phyloP scores from a whole-genome alignment of 2,113 vertebrate genomes.

The Grammomys dolichurus region DNA sequence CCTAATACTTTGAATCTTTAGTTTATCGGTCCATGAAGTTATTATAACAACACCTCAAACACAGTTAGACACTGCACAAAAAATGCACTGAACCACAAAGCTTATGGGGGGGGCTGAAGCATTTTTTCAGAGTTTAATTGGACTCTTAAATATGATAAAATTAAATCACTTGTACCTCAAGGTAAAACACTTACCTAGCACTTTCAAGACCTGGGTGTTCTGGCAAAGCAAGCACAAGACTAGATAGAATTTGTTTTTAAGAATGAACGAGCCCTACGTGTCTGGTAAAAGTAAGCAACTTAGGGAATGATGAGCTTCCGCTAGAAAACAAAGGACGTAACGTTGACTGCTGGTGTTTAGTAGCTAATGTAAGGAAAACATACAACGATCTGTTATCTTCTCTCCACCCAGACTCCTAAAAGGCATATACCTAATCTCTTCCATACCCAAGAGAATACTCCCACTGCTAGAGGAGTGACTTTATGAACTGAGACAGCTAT shows the following conservation, averaged over 20 bases:
- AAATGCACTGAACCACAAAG: neutral
- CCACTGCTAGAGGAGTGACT: slow-evolving; percentile 10
- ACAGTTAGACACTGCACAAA: neutral
- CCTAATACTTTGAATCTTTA: neutral
- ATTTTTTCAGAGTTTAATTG: neutral
- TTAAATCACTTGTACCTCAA: neutral
- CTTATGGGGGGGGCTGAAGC: too few species aligned
- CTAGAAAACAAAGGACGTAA: slow-evolving; percentile 60
- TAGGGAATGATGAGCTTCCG: slow-evolving; percentile 25
- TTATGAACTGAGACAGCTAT: slow-evolving; percentile 8
- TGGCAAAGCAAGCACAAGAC: neutral
- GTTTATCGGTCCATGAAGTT: neutral
- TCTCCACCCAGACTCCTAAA: neutral
- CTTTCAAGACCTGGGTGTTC: neutral
- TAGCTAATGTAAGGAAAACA: slow-evolving; percentile 54
- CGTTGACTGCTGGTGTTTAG: slow-evolving; percentile 51
- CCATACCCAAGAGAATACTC: slow-evolving; percentile 11
- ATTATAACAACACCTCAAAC: neutral
- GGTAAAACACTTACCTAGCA: neutral
- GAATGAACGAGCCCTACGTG: neutral
- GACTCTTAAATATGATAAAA: neutral
- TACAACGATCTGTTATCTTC: neutral
- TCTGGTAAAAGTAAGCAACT: neutral
- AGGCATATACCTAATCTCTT: slow-evolving; percentile 42
- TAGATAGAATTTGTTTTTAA: slow-evolving; percentile 40